Evolutionary conservation across 2,797 vertebrate species (phyloP).

Genomic region (Propithecus perrieri): DNA sequence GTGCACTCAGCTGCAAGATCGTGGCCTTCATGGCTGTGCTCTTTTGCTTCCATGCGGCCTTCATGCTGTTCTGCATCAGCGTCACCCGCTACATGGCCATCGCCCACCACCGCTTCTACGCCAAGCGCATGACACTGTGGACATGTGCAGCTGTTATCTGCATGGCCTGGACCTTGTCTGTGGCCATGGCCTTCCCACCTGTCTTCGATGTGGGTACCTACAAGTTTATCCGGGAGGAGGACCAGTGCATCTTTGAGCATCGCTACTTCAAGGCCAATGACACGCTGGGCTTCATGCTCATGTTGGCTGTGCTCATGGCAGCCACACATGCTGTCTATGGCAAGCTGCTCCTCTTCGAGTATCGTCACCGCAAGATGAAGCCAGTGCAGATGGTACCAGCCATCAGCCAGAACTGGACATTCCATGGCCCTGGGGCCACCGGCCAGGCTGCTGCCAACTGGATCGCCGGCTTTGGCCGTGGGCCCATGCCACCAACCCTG

Average conservation of each 20-base stretch:
- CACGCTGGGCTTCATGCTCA: slow-evolving; percentile 94
- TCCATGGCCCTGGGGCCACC: slow-evolving; percentile 93
- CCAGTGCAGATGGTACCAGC: slow-evolving; percentile 95
- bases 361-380: slow-evolving; percentile 96
- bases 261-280: slow-evolving; percentile 95
- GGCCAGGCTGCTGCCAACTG: slow-evolving; percentile 95
- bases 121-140: slow-evolving; percentile 95
- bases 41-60: slow-evolving; percentile 95
- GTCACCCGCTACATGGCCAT: slow-evolving; percentile 95
- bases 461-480: slow-evolving; percentile 94
- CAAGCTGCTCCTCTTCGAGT: slow-evolving; percentile 94
- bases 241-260: slow-evolving; percentile 95
- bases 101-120: slow-evolving; percentile 94
- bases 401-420: slow-evolving; percentile 96
- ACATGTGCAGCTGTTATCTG: slow-evolving; percentile 94
- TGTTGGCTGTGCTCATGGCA: slow-evolving; percentile 93
- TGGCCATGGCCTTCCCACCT: slow-evolving; percentile 94
- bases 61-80: slow-evolving; percentile 95
- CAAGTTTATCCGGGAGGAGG: slow-evolving; percentile 94
- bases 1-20: slow-evolving; percentile 93
- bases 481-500: slow-evolving; percentile 94
- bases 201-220: slow-evolving; percentile 95
- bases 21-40: slow-evolving; percentile 95
- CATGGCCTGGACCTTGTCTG: slow-evolving; percentile 95
- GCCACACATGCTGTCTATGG: slow-evolving; percentile 94